Conservation (phyloP, 2,113 vertebrate genomes). For the Salvelinus sp. region DNA sequence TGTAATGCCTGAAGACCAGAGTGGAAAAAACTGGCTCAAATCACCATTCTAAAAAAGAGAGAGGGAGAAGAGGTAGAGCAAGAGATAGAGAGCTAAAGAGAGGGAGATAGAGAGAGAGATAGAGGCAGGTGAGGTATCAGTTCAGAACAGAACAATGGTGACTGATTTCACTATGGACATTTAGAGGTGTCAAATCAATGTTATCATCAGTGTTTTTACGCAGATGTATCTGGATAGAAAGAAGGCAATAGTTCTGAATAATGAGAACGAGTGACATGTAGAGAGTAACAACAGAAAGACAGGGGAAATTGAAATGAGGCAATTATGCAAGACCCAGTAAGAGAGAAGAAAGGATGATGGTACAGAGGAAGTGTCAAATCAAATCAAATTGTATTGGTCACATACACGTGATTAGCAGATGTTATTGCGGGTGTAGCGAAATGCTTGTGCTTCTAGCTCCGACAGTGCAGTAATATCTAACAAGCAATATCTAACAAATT, state of each 20-base stretch:
- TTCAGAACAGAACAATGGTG: too few species aligned
- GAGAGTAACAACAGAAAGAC: not conserved
- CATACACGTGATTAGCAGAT: too few species aligned
- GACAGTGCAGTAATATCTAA: too few species aligned
- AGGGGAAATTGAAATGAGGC: not conserved
- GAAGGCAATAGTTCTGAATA: not conserved
- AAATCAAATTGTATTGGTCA: too few species aligned
- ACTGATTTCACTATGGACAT: too few species aligned
- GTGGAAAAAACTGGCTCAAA: conserved; percentile 51
- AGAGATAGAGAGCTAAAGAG: not conserved
- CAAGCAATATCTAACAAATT: too few species aligned
- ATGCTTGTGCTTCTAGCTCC: too few species aligned
- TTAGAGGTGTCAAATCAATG: too few species aligned
- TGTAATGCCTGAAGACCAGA: conserved; percentile 49
- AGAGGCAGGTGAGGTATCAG: conserved; percentile 15
- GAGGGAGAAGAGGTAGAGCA: not conserved
- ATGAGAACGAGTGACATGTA: not conserved
- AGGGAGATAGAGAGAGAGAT: not conserved
- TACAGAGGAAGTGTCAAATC: conserved; percentile 6
- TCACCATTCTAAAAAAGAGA: conserved; percentile 16
- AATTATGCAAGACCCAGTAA: not conserved
- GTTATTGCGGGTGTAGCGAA: too few species aligned
- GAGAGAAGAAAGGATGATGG: not conserved
- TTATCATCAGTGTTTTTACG: too few species aligned
- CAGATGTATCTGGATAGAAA: too few species aligned